These are phyloP conservation scores for Trichonephila clavata DNA, from an alignment of 1,140 invertebrate species.

Conservation along the genomic window DNA sequence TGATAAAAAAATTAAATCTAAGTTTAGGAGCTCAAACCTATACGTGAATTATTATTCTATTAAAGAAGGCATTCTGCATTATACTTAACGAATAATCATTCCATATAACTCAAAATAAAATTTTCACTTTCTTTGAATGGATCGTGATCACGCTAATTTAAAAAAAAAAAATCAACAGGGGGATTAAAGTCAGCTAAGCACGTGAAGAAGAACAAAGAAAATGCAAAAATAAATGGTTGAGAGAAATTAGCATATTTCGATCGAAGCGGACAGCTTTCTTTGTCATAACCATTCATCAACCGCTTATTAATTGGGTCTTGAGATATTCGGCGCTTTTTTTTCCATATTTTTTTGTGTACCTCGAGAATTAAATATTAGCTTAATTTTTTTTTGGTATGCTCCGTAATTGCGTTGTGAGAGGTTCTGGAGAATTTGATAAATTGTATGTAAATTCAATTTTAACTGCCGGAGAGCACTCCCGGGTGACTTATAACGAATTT, in stretches of 20 bases:
- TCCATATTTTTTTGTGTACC: not conserved
- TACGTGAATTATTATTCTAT: no score
- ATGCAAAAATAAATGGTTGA: not conserved
- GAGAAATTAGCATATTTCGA: constrained; percentile 25
- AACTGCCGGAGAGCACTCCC: not conserved
- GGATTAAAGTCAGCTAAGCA: not conserved
- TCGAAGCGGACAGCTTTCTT: constrained; percentile 10
- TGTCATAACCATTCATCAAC: constrained; percentile 1
- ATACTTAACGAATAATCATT: no score
- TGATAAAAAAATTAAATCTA: no score
- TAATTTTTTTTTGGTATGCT: not conserved
- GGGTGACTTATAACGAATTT: not conserved
- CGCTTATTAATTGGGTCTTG: not conserved
- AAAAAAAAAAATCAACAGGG: not conserved
- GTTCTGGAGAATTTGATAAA: not conserved
- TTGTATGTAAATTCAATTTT: not conserved
- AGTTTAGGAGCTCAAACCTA: no score
- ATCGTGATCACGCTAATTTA: not conserved
- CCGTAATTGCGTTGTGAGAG: not conserved
- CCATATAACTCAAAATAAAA: not conserved
- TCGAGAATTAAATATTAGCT: constrained; percentile 18
- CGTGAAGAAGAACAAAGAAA: not conserved
- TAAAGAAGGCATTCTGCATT: no score
- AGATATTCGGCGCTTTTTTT: constrained; percentile 10
- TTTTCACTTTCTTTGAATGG: not conserved